Conservation (phyloP, 2,113 vertebrate genomes). For the Oostethus manadensis region DNA sequence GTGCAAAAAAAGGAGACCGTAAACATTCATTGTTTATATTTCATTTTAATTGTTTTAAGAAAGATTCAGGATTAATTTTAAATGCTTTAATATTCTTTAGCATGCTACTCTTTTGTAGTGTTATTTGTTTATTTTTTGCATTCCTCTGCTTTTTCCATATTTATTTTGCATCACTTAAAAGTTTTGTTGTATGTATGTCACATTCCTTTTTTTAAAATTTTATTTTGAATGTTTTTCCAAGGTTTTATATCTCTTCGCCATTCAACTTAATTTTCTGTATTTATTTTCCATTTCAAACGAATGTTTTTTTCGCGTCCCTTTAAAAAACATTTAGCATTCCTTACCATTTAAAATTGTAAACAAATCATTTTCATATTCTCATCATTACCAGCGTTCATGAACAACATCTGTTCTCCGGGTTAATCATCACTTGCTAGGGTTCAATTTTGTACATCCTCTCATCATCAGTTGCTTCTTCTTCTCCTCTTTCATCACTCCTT, state of each 20-base stretch:
- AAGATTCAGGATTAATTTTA: no score
- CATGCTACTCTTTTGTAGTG: no score
- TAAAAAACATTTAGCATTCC: no score
- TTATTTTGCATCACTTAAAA: no score
- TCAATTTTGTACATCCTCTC: neutral
- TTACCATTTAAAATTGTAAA: no score
- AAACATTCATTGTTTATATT: no score
- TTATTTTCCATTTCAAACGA: neutral
- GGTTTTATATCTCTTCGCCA: neutral
- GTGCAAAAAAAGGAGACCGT: constrained; percentile 5
- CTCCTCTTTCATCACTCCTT: constrained; percentile 9
- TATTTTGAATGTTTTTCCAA: neutral
- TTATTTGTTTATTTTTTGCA: no score
- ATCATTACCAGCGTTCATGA: neutral
- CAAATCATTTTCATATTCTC: neutral
- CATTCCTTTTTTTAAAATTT: neutral
- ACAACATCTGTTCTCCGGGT: neutral
- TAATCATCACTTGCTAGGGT: constrained; percentile 2
- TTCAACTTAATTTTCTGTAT: neutral
- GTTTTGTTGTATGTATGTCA: no score
- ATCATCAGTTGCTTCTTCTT: neutral
- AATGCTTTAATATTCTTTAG: no score
- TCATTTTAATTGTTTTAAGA: no score
- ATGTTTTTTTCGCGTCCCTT: neutral
- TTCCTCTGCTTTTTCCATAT: no score